Evolutionary conservation across 2,113 vertebrate genomes (phyloP).

Genomic region (Hassar affinis): DNA sequence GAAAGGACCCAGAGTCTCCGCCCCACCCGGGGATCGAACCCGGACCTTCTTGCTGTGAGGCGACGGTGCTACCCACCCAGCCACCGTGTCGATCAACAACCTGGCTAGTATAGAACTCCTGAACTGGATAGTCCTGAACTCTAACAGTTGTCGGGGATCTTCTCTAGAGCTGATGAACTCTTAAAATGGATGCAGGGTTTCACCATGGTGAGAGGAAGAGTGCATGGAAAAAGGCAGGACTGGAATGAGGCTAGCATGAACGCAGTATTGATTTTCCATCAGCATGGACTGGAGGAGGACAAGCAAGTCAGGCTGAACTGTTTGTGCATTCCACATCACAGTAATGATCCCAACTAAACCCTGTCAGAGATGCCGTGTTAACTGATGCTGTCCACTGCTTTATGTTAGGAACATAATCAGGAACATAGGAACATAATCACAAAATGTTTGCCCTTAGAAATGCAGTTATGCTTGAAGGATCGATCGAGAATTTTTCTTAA

Average conservation of each 20-base stretch:
- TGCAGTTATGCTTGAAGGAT: conserved; percentile 8
- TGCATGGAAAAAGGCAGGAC: neutral
- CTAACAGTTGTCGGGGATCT: neutral
- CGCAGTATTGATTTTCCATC: conserved; percentile 17
- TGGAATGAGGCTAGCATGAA: neutral
- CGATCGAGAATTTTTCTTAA: too few relatives aligned
- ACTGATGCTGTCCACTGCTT: conserved; percentile 1
- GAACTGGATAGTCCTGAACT: neutral
- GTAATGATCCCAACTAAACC: neutral
- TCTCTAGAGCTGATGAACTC: neutral
- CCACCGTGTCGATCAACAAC: too few relatives aligned
- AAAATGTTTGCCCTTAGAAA: neutral
- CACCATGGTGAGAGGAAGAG: neutral
- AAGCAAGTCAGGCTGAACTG: conserved; percentile 31
- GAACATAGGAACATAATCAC: conserved; percentile 10
- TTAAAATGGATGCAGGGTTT: neutral
- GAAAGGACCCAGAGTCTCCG: too few relatives aligned
- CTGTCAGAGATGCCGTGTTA: neutral
- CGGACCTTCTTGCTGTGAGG: too few relatives aligned
- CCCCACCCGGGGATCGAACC: too few relatives aligned
- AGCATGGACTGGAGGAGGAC: conserved; percentile 23
- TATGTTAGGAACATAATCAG: neutral
- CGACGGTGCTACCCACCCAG: too few relatives aligned
- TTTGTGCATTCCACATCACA: conserved; percentile 4
- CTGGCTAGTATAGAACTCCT: neutral